A percentile compares a stretch with the other conserved stretches of the same genome.
Evolutionary conservation across 2,888 invertebrate genomes (phyloP).

Genomic region (Boloria euphrosyne): DNA sequence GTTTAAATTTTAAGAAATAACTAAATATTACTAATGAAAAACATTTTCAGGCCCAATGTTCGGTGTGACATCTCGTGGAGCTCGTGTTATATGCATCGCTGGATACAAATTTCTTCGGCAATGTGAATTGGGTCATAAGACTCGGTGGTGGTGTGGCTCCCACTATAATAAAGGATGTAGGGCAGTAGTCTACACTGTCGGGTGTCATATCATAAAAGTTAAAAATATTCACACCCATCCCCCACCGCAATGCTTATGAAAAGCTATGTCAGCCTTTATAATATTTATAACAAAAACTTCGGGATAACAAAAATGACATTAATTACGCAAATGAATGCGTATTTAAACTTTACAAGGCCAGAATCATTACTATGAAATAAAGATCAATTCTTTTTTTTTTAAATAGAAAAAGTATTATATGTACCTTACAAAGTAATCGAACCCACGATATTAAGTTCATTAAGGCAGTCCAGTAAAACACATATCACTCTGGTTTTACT

Average conservation of each 20-base stretch:
- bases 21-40: not conserved
- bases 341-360: too few species aligned
- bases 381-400: too few species aligned
- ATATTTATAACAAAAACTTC: not conserved
- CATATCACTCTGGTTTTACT: too few species aligned
- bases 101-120: conserved; percentile 50
- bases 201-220: conserved; percentile 40
- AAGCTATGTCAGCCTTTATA: not conserved
- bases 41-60: conserved; percentile 41
- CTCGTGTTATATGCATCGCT: conserved; percentile 43
- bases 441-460: too few species aligned
- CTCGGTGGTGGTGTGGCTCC: conserved; percentile 53
- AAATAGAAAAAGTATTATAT: too few species aligned
- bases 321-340: too few species aligned
- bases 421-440: too few species aligned
- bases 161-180: conserved; percentile 50
- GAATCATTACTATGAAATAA: too few species aligned
- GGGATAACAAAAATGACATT: too few species aligned
- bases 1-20: not conserved
- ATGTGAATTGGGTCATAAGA: conserved; percentile 45
- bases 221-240: conserved; percentile 48
- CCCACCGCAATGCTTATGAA: conserved; percentile 28
- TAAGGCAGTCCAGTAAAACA: too few species aligned
- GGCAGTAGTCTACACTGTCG: conserved; percentile 48
- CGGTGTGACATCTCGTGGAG: conserved; percentile 44